Evolutionary conservation across 2,113 vertebrate genomes (phyloP).

Genomic region (Telmatochromis sp.): DNA sequence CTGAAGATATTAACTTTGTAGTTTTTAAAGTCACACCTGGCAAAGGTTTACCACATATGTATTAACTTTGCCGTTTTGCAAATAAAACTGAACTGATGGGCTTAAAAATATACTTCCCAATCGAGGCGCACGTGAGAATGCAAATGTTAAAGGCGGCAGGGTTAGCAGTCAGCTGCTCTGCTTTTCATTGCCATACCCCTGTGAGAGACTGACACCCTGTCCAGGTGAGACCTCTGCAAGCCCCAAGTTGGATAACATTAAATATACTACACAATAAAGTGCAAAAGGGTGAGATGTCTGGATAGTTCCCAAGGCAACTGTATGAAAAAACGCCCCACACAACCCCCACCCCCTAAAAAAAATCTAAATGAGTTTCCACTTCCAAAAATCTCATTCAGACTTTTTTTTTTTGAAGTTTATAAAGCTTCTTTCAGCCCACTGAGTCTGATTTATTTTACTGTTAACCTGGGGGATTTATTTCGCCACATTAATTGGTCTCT

Average conservation of each 20-base stretch:
- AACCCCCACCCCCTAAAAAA: fast-evolving
- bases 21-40: background rate
- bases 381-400: background rate
- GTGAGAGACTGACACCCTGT: background rate
- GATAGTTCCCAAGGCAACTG: background rate
- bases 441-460: background rate
- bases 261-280: background rate
- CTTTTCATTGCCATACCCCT: background rate
- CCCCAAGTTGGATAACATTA: background rate
- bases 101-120: background rate
- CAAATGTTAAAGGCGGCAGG: background rate
- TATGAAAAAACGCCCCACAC: background rate
- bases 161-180: background rate
- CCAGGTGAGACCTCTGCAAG: background rate
- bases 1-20: background rate
- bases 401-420: background rate
- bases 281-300: background rate
- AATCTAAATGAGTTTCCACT: background rate
- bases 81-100: background rate
- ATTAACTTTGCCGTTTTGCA: background rate
- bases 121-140: background rate
- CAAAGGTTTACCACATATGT: background rate
- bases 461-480: background rate
- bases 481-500: background rate
- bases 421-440: background rate